Evolutionary conservation across 2,797 vertebrate species (phyloP).

Genomic region (Sardinella longiceps): DNA sequence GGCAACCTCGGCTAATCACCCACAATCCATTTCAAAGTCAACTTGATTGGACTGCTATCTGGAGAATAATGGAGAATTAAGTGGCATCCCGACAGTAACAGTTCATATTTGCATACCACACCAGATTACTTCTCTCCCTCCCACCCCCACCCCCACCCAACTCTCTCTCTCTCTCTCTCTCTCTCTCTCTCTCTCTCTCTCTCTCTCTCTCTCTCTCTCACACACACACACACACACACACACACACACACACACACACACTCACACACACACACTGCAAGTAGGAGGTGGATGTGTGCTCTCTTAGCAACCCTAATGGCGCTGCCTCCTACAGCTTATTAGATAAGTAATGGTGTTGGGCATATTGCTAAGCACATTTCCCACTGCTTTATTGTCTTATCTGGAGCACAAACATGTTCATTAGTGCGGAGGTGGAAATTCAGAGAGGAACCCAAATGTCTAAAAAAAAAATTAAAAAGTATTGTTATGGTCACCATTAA

Average conservation of each 20-base stretch:
- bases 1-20: conserved; percentile 77
- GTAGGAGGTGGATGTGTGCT: conserved; percentile 67
- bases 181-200: conserved; percentile 43
- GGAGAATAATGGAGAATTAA: conserved; percentile 76
- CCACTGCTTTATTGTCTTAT: conserved; percentile 64
- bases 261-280: conserved; percentile 49
- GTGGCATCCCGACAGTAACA: conserved; percentile 74
- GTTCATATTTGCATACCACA: conserved; percentile 76
- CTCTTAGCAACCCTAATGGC: conserved; percentile 66
- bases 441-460: not conserved
- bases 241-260: not conserved
- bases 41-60: conserved; percentile 75
- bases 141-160: conserved; percentile 3
- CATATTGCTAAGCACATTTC: conserved; percentile 63
- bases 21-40: conserved; percentile 83
- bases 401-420: conserved; percentile 64
- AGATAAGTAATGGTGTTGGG: conserved; percentile 74
- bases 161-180: too few relatives aligned
- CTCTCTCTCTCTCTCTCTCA: not conserved
- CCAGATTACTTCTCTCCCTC: conserved; percentile 65
- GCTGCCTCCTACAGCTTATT: conserved; percentile 74
- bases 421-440: conserved; percentile 60
- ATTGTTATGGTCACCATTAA: not conserved
- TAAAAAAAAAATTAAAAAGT: not conserved
- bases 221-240: not conserved